These are phyloP conservation scores for Formicarius rufipectus DNA, from an alignment of 2,113 vertebrate genomes.

Conservation along the genomic window DNA sequence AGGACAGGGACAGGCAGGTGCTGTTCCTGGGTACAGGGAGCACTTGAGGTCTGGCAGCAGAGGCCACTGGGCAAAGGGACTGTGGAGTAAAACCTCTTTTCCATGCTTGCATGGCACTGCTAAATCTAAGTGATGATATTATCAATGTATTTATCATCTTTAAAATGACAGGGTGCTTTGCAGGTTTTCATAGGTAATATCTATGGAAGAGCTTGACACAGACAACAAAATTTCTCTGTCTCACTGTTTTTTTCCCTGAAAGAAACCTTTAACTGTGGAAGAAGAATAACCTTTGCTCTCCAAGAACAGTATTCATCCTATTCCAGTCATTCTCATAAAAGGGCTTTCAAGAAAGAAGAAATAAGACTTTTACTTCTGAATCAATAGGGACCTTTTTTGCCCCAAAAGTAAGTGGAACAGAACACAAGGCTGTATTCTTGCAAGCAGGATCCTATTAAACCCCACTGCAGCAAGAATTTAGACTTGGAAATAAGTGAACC, in stretches of 20 bases:
- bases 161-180: neutral
- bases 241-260: neutral
- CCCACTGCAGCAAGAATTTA: slow-evolving; percentile 39
- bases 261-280: neutral
- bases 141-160: rapidly evolving
- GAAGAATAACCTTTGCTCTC: slow-evolving; percentile 22
- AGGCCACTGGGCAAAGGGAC: neutral
- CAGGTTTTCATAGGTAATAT: neutral
- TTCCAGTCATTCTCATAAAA: neutral
- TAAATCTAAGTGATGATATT: rapidly evolving
- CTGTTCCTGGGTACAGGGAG: neutral
- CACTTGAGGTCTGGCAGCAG: neutral
- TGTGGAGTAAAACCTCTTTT: neutral
- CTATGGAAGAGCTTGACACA: neutral
- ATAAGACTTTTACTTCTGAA: neutral
- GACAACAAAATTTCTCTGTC: neutral
- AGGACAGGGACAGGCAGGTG: rapidly evolving
- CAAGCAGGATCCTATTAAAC: neutral
- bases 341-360: slow-evolving; percentile 33
- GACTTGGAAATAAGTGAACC: slow-evolving; percentile 8
- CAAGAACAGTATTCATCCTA: neutral
- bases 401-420: neutral
- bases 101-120: neutral
- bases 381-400: neutral
- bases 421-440: slow-evolving; percentile 54